Conservation (phyloP, 2,797 vertebrate genomes). For the Cheirogaleus major region DNA sequence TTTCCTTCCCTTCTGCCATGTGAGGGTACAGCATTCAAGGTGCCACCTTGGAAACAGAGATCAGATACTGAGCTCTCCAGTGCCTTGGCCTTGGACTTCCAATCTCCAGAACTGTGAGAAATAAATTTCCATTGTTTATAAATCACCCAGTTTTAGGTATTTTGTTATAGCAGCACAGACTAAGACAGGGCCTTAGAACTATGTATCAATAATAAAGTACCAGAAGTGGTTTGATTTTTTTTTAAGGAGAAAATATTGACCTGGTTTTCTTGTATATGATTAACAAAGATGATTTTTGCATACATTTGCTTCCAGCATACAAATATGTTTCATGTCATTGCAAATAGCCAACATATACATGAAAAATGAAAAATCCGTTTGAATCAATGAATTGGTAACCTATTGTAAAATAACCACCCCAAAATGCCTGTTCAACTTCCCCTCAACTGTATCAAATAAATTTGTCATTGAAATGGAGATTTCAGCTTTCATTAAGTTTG, state of each 20-base stretch:
- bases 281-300: slow-evolving; percentile 1
- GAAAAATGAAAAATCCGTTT: slow-evolving; percentile 39
- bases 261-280: neutral
- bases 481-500: slow-evolving; percentile 7
- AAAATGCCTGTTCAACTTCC: slow-evolving; percentile 11
- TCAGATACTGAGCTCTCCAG: neutral
- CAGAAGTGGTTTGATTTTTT: neutral
- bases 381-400: neutral
- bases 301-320: neutral
- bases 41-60: neutral
- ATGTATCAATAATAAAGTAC: neutral
- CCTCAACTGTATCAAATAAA: neutral
- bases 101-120: neutral
- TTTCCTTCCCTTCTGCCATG: neutral
- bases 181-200: neutral
- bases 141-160: neutral
- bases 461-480: slow-evolving; percentile 24
- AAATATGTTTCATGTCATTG: neutral
- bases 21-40: neutral
- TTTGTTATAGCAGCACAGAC: neutral
- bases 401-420: neutral
- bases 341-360: neutral
- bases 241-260: neutral
- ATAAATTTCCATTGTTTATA: neutral
- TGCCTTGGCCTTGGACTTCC: neutral